Conservation (phyloP, 2,797 vertebrate genomes). For the Aphelocoma californica region DNA sequence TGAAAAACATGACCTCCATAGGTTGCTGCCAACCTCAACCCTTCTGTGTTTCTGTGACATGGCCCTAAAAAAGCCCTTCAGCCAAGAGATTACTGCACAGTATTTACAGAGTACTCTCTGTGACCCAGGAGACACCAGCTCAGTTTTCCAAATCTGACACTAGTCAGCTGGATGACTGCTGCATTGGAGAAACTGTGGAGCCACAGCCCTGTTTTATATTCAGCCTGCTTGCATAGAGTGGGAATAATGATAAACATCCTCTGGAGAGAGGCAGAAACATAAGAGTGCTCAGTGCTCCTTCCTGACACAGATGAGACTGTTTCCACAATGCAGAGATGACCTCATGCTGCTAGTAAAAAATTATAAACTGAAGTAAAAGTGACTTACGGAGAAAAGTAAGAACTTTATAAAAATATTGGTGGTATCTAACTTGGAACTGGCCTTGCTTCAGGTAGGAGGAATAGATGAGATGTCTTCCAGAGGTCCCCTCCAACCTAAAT, state of each 20-base stretch:
- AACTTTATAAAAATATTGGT: neutral
- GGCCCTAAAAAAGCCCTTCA: neutral
- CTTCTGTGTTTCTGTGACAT: neutral
- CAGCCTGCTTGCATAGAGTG: neutral
- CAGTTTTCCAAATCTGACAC: neutral
- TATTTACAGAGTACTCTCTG: neutral
- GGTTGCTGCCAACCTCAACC: neutral
- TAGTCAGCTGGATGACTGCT: neutral
- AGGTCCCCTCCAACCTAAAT: neutral
- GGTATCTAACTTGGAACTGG: neutral
- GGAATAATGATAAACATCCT: neutral
- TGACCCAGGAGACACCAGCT: neutral
- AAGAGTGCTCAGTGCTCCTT: neutral
- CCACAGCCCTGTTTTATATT: neutral
- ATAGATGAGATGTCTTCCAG: neutral
- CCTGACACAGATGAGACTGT: neutral
- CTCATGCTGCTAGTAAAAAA: neutral
- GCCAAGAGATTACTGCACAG: neutral
- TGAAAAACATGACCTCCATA: neutral
- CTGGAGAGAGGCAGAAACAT: neutral
- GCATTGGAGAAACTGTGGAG: neutral
- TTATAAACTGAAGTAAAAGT: neutral
- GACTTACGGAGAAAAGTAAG: neutral
- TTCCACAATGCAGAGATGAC: neutral
- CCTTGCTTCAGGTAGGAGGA: neutral